Base-by-base conservation (phyloP, 2,888 invertebrate species). In the Drosophila nr. perissopoda region DNA sequence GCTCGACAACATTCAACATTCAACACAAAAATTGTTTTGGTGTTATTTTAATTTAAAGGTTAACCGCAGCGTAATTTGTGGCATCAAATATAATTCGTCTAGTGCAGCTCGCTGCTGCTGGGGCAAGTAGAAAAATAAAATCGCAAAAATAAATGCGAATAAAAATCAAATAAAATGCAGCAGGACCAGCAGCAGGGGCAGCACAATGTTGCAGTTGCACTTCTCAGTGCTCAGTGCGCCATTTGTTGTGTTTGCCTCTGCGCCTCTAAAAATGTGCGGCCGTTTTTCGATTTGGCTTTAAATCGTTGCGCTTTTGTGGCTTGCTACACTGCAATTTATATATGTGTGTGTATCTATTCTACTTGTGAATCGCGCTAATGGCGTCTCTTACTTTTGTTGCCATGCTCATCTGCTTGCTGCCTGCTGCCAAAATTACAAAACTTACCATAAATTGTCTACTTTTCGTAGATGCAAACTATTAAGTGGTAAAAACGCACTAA, bases 11-110 rank as follows among this genome's bases (percentile, higher is more conserved):
- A 70, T 77, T 71, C 68, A 77, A 78, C 85, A 85, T 86, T 87
- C 87, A 69, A 69, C 83, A 80, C 84, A 88, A 76, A 87, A 91
- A 89, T 84, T 81, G 88, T 90, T 87, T 82, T 83, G 84, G 83
- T 91, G 91, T 87, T 90, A 82, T 91, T 90, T 90, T 90, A 90
- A 90, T 90, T 91, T 91, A 83, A 88, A 88, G 90, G 90, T 91
- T 91, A 89, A 90, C 90, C 90, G 84, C 90, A 91, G 81, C 87
- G 89, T 86, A 90, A 90, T 90, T 91, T 90, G 90, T 86, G 87
- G 87, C 90, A 89, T 88, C 77, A 90, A 90, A 89, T 90, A 90
- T 86, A 86, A 85, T 85, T 86, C 90, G 89, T 86, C 90, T 90
- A 85, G 72, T 76, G 89, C 69, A 18, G 54, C 33, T 34, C 21